phyloP scores from a whole-genome alignment of 1,140 invertebrate genomes.

The Branchinecta lindahli region DNA sequence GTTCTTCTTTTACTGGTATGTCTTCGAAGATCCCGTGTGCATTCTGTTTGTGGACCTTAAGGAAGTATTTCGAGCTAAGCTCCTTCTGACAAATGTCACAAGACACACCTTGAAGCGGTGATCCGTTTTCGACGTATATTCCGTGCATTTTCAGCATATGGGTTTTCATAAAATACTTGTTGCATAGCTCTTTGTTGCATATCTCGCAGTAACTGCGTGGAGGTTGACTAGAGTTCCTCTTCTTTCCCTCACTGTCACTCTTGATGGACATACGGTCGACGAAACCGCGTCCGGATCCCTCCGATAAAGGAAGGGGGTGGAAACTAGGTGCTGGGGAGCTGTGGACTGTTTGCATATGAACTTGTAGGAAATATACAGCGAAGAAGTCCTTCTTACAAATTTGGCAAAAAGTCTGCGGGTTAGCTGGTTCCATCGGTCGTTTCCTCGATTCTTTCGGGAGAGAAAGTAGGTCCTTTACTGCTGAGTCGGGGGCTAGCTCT shows the following conservation, averaged over 20 bases:
- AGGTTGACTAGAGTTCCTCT: constrained; percentile 33
- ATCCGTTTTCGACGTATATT: constrained; percentile 81
- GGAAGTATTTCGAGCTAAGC: constrained; percentile 91
- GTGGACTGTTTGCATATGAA: constrained; percentile 39
- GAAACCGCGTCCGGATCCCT: not conserved
- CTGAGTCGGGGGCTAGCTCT: constrained; percentile 22
- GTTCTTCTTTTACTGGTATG: constrained; percentile 25
- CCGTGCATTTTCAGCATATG: constrained; percentile 99
- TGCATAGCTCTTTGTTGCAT: constrained; percentile 97
- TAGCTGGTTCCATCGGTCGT: not conserved
- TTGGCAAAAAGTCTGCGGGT: constrained; percentile 24
- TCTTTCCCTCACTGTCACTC: constrained; percentile 12
- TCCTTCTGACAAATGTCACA: constrained; percentile 97
- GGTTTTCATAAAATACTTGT: constrained; percentile 99
- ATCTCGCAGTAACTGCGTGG: constrained; percentile 85
- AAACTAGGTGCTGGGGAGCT: constrained; percentile 16
- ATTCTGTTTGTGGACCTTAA: constrained; percentile 92
- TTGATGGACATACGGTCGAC: constrained; percentile 6
- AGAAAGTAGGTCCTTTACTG: not conserved
- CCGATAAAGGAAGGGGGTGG: not conserved
- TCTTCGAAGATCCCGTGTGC: constrained; percentile 85
- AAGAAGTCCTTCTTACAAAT: constrained; percentile 45
- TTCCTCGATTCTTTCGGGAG: not conserved
- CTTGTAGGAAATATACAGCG: constrained; percentile 40
- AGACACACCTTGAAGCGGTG: constrained; percentile 75